A percentile compares a stretch with the other conserved stretches of the same genome.
phyloP scores from a whole-genome alignment of 92 coral and sea anemone species.

The Galaxea fascicularis region DNA sequence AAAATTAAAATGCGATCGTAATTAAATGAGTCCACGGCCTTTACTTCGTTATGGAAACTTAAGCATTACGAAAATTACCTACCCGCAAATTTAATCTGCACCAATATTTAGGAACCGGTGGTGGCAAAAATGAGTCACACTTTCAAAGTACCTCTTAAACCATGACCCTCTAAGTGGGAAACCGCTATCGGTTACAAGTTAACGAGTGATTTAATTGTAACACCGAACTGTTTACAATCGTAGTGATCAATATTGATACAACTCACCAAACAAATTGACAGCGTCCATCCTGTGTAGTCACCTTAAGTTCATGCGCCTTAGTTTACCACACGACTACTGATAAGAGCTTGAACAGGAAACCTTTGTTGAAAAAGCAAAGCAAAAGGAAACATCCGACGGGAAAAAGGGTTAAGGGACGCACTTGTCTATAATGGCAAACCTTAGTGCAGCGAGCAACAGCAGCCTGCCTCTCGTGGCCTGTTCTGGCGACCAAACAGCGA shows the following conservation, averaged over 20 bases:
- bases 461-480: not conserved
- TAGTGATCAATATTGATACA: constrained; percentile 17
- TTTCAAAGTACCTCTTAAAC: not conserved
- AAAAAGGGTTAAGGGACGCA: not conserved
- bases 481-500: not conserved
- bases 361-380: not conserved
- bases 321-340: constrained; percentile 11
- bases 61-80: no score
- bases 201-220: constrained; percentile 7
- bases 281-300: not conserved
- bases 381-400: not conserved
- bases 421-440: constrained; percentile 3
- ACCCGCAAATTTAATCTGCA: no score
- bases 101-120: no score
- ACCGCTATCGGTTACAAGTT: constrained; percentile 2
- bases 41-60: no score
- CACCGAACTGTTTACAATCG: not conserved
- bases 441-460: not conserved
- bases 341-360: not conserved
- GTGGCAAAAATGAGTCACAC: no score
- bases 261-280: constrained; percentile 3
- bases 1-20: constrained; percentile 8
- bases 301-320: not conserved
- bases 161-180: no score
- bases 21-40: not conserved